Evolutionary conservation across 2,797 vertebrate species (phyloP).

Genomic region (Anguilla anguilla): DNA sequence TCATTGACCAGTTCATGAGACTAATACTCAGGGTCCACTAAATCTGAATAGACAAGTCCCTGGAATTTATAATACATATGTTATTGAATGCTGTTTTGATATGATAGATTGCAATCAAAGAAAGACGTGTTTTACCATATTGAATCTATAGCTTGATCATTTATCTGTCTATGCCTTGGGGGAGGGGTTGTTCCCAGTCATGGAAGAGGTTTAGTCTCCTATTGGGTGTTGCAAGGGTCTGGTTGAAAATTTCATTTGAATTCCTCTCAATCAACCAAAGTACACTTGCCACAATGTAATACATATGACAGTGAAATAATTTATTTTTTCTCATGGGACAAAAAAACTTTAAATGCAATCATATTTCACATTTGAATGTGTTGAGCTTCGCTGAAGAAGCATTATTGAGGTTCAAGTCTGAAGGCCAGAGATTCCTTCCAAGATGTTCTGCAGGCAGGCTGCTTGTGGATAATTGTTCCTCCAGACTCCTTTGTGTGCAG

Average conservation of each 20-base stretch:
- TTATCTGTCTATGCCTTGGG: background rate
- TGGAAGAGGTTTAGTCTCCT: background rate
- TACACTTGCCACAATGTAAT: background rate
- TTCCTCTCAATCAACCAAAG: background rate
- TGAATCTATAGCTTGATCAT: background rate
- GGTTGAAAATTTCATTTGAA: background rate
- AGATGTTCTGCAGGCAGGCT: background rate
- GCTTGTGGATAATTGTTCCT: background rate
- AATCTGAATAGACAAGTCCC: background rate
- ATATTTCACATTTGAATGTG: background rate
- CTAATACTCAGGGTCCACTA: background rate
- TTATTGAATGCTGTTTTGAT: background rate
- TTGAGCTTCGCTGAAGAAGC: background rate
- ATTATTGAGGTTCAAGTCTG: background rate
- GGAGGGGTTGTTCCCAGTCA: background rate
- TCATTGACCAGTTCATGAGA: constrained; percentile 1
- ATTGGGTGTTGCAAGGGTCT: background rate
- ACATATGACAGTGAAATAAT: background rate
- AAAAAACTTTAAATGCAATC: background rate
- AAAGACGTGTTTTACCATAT: background rate
- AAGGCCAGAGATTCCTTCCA: background rate
- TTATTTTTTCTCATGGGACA: background rate
- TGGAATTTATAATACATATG: background rate
- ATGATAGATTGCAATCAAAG: background rate
- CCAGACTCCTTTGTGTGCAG: background rate